These are phyloP conservation scores for Pimpla rufipes DNA, from an alignment of 2,888 invertebrate genomes.

Conservation along the genomic window DNA sequence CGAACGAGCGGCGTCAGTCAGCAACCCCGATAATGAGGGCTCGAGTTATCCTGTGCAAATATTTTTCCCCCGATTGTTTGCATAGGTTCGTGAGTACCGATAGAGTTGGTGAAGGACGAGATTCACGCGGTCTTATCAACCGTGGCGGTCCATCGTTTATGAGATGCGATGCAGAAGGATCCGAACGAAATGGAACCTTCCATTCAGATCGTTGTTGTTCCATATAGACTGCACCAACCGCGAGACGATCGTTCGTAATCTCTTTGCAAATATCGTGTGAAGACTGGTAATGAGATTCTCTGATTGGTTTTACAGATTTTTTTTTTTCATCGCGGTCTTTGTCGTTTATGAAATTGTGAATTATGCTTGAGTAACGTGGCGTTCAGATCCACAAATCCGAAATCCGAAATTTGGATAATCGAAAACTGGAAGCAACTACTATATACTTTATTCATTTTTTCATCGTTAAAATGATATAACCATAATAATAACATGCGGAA, in stretches of 20 bases:
- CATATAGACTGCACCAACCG: constrained; percentile 17
- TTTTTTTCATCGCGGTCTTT: background rate
- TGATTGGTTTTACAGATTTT: background rate
- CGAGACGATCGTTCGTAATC: constrained; percentile 73
- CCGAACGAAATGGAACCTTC: background rate
- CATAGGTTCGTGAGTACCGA: constrained; percentile 76
- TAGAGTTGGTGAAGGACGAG: background rate
- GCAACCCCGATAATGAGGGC: constrained; percentile 83
- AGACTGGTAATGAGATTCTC: background rate
- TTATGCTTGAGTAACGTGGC: background rate
- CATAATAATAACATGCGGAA: too few species aligned
- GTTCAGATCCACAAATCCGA: background rate
- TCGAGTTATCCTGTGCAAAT: constrained; percentile 84
- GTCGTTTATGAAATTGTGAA: background rate
- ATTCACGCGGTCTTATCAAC: constrained; percentile 55
- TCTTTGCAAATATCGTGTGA: constrained; percentile 28
- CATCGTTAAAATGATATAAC: too few species aligned
- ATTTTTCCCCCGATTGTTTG: constrained; percentile 84
- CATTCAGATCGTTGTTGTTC: constrained; percentile 37
- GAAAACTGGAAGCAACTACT: too few species aligned
- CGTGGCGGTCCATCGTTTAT: constrained; percentile 11
- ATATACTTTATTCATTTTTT: too few species aligned
- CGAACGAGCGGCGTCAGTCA: constrained; percentile 38
- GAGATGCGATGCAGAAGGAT: background rate
- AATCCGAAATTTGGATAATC: background rate